A percentile compares a stretch with the other conserved stretches of the same genome.
Evolutionary conservation across 2,797 vertebrate species (phyloP).

Genomic region (Eremophila alpestris): DNA sequence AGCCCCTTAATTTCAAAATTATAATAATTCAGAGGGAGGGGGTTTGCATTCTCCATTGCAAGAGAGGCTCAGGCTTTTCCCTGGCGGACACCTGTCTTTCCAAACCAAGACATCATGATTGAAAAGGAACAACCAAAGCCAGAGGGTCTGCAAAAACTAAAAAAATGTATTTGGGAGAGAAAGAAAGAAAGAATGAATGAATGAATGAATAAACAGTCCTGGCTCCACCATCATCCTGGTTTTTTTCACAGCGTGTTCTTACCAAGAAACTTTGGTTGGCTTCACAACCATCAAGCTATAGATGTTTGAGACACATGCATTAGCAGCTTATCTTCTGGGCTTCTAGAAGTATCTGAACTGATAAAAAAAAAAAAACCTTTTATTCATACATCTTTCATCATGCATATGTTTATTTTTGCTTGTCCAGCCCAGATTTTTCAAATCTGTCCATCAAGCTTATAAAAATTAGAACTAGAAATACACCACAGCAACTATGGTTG

Average conservation of each 20-base stretch:
- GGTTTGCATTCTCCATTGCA: too few species aligned
- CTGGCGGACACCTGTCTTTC: too few species aligned
- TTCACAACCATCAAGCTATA: neutral
- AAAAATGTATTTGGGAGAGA: neutral
- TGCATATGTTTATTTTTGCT: neutral
- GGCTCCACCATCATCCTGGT: accelerated
- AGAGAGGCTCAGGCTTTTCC: too few species aligned
- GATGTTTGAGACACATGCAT: neutral
- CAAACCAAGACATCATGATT: too few species aligned
- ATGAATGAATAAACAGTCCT: neutral
- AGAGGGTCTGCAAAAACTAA: neutral
- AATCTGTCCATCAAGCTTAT: neutral
- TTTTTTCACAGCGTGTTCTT: neutral
- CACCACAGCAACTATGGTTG: neutral
- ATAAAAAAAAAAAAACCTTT: neutral
- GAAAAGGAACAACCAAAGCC: neutral
- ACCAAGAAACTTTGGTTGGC: neutral
- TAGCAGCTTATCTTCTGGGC: neutral
- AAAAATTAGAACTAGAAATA: neutral
- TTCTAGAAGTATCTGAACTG: neutral
- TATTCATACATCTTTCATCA: neutral
- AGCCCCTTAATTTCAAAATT: too few species aligned
- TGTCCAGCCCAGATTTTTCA: neutral
- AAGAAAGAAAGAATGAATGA: neutral
- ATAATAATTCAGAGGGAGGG: too few species aligned